A percentile compares a stretch with the other conserved stretches of the same genome.
Evolutionary conservation across 2,888 invertebrate species (phyloP).

Genomic region (Cephus spinipes): DNA sequence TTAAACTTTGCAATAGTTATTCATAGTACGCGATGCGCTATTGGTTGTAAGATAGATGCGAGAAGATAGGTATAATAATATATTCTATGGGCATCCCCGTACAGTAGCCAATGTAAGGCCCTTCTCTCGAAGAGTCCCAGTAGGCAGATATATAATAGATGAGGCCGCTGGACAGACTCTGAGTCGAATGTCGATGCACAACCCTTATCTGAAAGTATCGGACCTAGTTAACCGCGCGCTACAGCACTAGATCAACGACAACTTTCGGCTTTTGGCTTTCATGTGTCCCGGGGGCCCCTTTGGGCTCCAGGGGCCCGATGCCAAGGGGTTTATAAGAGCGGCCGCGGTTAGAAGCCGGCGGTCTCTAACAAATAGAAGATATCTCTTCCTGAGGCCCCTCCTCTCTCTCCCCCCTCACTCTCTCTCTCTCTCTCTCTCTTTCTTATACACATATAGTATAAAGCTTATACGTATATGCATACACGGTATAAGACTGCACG

Average conservation of each 20-base stretch:
- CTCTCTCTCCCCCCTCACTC: slow-evolving; percentile 19
- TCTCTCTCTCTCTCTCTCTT: slow-evolving; percentile 13
- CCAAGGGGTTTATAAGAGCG: slow-evolving; percentile 42
- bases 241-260: slow-evolving; percentile 64
- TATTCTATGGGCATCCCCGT: neutral
- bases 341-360: slow-evolving; percentile 46
- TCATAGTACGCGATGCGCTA: neutral
- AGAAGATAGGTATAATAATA: neutral
- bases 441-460: neutral
- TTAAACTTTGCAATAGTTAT: neutral
- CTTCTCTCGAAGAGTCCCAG: slow-evolving; percentile 14
- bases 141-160: slow-evolving; percentile 52
- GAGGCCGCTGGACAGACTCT: slow-evolving; percentile 36
- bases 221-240: slow-evolving; percentile 59
- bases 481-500: neutral
- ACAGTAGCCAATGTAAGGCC: slow-evolving; percentile 21
- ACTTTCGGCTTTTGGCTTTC: slow-evolving; percentile 62
- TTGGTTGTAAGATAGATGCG: neutral
- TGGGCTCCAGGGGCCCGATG: slow-evolving; percentile 31
- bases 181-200: slow-evolving; percentile 25
- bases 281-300: slow-evolving; percentile 45
- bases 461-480: neutral
- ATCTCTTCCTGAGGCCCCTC: slow-evolving; percentile 24
- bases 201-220: slow-evolving; percentile 58
- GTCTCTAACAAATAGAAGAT: slow-evolving; percentile 57